These are phyloP conservation scores for Spialia ferax DNA, from an alignment of 2,888 invertebrate genomes.

Conservation along the genomic window DNA sequence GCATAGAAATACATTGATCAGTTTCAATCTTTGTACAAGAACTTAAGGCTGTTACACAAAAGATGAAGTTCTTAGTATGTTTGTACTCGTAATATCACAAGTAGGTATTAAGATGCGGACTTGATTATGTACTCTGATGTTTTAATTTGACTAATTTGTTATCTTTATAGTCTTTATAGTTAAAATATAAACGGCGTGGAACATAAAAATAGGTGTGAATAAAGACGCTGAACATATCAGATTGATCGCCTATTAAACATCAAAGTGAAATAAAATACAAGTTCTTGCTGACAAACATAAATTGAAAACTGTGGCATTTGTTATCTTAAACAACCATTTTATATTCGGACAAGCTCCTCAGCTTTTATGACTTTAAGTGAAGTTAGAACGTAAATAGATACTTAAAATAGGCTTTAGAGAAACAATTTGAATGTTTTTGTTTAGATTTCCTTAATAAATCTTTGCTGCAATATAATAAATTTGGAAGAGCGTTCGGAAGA, in stretches of 20 bases:
- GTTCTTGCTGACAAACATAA: constrained; percentile 1
- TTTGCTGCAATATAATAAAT: not conserved
- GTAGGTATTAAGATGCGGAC: not conserved
- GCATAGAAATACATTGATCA: constrained; percentile 14
- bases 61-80: not conserved
- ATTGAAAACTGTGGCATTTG: not conserved
- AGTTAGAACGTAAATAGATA: constrained; percentile 3
- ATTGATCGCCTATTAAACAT: constrained; percentile 9
- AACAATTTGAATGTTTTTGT: constrained; percentile 8
- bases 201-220: not conserved
- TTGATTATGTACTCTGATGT: too few relatives aligned
- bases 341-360: constrained; percentile 15
- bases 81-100: not conserved
- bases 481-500: not conserved
- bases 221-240: constrained; percentile 1
- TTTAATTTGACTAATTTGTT: too few relatives aligned
- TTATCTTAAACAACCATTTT: constrained; percentile 22
- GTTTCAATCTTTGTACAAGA: not conserved
- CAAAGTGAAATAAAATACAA: constrained; percentile 18
- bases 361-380: constrained; percentile 14
- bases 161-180: not conserved
- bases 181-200: not conserved
- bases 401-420: not conserved
- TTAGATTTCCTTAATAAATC: constrained; percentile 5
- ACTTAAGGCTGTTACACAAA: not conserved